phyloP scores from a whole-genome alignment of 2,888 invertebrate genomes.

The Netelia inedita region DNA sequence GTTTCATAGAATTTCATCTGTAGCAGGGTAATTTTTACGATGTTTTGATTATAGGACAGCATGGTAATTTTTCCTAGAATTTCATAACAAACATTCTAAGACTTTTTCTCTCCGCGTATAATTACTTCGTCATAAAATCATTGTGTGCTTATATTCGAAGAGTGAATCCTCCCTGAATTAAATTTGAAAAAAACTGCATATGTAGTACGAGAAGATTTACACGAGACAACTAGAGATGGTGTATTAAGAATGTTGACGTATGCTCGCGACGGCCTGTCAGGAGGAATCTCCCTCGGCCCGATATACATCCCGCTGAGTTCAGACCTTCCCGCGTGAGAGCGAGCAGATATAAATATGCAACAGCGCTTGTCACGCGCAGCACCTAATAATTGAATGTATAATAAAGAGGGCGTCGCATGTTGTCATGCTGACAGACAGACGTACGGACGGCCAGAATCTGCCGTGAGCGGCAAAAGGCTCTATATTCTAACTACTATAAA shows the following conservation, averaged over 20 bases:
- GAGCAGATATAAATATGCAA: constrained; percentile 84
- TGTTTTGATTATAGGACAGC: no score
- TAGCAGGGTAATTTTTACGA: no score
- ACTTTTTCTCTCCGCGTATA: no score
- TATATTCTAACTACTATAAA: constrained; percentile 19
- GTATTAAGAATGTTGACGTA: constrained; percentile 81
- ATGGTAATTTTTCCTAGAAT: no score
- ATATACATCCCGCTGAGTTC: constrained; percentile 68
- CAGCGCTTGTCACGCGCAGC: constrained; percentile 83
- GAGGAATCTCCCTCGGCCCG: constrained; percentile 61
- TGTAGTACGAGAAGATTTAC: constrained; percentile 35
- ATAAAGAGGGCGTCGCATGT: constrained; percentile 84
- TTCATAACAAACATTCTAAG: no score
- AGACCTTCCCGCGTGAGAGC: constrained; percentile 75
- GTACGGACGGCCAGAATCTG: constrained; percentile 68
- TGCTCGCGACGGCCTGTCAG: constrained; percentile 81
- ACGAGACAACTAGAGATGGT: constrained; percentile 46
- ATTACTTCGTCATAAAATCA: constrained; percentile 19
- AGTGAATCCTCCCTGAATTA: no score
- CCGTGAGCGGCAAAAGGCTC: constrained; percentile 55
- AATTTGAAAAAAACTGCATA: background rate
- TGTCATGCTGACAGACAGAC: constrained; percentile 82
- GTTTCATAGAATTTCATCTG: no score
- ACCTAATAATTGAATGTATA: constrained; percentile 85
- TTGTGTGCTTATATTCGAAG: background rate